Conservation (phyloP, 2,888 invertebrate species). For the Lobophora halterata region DNA sequence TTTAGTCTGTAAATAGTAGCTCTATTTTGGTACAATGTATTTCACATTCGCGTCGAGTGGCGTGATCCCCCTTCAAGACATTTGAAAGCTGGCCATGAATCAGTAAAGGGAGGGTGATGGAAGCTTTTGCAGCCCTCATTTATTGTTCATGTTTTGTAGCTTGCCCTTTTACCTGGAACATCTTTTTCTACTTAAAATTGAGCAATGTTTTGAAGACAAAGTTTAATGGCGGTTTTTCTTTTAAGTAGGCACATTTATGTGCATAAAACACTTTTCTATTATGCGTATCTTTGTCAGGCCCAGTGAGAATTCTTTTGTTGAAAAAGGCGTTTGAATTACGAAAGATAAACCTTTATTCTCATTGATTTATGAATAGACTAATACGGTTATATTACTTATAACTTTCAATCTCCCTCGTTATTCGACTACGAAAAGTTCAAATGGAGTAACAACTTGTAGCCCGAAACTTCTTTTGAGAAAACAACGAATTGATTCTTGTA, state of each 20-base stretch:
- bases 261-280: too few relatives aligned
- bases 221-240: conserved; percentile 4
- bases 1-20: too few relatives aligned
- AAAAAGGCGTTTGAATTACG: too few relatives aligned
- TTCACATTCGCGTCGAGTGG: background rate
- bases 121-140: conserved; percentile 12
- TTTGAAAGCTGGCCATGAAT: conserved; percentile 15
- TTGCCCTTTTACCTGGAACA: conserved; percentile 11
- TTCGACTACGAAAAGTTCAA: conserved; percentile 6
- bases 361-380: conserved; percentile 1
- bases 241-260: too few relatives aligned
- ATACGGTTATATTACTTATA: conserved; percentile 4
- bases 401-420: conserved; percentile 3
- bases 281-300: too few relatives aligned
- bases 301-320: too few relatives aligned
- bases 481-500: conserved; percentile 9
- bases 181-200: conserved; percentile 13
- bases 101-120: conserved; percentile 15
- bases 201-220: conserved; percentile 1
- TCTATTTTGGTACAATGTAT: too few relatives aligned
- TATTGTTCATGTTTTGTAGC: conserved; percentile 12
- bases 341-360: too few relatives aligned
- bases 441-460: conserved; percentile 10
- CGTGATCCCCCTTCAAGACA: conserved; percentile 1
- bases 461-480: conserved; percentile 5